Percentiles rank a stretch among this genome's conserved stretches.
These are phyloP conservation scores for Phenganax marumi DNA, from an alignment of 92 coral and sea anemone species.

Conservation along the genomic window DNA sequence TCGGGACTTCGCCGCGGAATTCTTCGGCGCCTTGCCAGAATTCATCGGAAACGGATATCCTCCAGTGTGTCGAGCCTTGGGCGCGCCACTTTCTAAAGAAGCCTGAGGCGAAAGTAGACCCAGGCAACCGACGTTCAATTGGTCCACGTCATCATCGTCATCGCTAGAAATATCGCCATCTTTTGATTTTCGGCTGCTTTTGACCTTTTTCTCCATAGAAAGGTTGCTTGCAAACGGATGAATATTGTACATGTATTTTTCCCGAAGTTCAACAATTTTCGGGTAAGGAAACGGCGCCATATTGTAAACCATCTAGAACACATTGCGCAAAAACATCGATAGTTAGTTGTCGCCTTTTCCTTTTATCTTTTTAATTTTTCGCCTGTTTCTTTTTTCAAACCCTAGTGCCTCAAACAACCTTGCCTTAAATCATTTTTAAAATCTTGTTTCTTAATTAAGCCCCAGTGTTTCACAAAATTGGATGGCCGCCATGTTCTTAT, in stretches of 20 bases:
- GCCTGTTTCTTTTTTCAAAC: too few relatives aligned
- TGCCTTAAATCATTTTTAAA: too few relatives aligned
- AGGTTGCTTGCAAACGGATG: constrained; percentile 77
- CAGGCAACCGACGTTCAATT: constrained; percentile 78
- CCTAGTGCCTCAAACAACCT: too few relatives aligned
- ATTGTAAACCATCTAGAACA: constrained; percentile 78
- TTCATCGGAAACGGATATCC: background rate
- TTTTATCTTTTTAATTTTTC: too few relatives aligned
- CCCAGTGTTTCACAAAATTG: too few relatives aligned
- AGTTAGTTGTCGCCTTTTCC: background rate
- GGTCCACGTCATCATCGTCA: constrained; percentile 85
- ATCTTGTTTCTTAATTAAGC: too few relatives aligned
- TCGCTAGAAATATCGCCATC: constrained; percentile 85
- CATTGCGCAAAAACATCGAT: background rate
- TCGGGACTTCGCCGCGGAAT: constrained; percentile 27
- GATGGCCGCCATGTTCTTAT: too few relatives aligned
- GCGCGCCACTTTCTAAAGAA: constrained; percentile 57
- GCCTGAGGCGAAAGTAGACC: constrained; percentile 82
- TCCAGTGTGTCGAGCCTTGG: constrained; percentile 46
- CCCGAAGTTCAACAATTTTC: constrained; percentile 87
- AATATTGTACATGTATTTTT: constrained; percentile 91
- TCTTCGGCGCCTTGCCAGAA: background rate
- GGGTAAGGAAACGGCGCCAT: constrained; percentile 96
- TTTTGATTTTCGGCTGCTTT: constrained; percentile 40
- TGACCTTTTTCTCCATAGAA: constrained; percentile 50